A percentile compares a stretch with the other conserved stretches of the same genome.
These are phyloP conservation scores for Anastatus disparis DNA, from an alignment of 1,140 invertebrate genomes.

Conservation along the genomic window DNA sequence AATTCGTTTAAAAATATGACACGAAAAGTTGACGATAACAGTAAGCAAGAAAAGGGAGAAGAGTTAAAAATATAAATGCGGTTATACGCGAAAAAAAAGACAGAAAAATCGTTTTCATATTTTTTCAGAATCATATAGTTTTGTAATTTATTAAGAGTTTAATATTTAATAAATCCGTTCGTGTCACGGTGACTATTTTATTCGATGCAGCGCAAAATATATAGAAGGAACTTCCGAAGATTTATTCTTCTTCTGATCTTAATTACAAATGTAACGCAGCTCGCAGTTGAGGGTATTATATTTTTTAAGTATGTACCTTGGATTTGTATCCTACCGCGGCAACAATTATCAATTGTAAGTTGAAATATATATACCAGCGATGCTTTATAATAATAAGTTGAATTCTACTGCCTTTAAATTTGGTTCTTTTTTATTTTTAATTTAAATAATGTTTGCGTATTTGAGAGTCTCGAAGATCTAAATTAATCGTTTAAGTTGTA, in stretches of 20 bases:
- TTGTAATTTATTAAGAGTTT: conserved; percentile 11
- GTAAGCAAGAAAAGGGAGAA: background rate
- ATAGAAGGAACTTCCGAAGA: background rate
- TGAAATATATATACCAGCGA: conserved; percentile 35
- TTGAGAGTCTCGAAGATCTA: conserved; percentile 26
- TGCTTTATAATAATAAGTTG: conserved; percentile 35
- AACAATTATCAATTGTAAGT: conserved; percentile 28
- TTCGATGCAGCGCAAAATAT: conserved; percentile 19
- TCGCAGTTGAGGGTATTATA: conserved; percentile 34
- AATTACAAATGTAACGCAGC: conserved; percentile 17
- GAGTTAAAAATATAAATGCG: background rate
- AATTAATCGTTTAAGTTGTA: conserved; percentile 31
- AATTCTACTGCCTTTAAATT: conserved; percentile 33
- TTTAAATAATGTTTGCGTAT: conserved; percentile 26
- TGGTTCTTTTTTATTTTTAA: conserved; percentile 25
- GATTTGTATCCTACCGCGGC: conserved; percentile 21
- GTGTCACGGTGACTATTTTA: conserved; percentile 23
- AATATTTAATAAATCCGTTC: background rate
- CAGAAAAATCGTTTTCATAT: conserved; percentile 25
- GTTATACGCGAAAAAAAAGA: background rate
- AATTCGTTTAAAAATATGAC: conserved; percentile 36
- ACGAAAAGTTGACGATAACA: conserved; percentile 4
- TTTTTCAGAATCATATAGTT: conserved; percentile 6
- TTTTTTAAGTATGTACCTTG: conserved; percentile 37
- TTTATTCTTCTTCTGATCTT: conserved; percentile 12